Evolutionary conservation across 2,797 vertebrate species (phyloP), one percentile per base, ranked within the genome.

Genomic region (Pipistrellus nathusii): DNA sequence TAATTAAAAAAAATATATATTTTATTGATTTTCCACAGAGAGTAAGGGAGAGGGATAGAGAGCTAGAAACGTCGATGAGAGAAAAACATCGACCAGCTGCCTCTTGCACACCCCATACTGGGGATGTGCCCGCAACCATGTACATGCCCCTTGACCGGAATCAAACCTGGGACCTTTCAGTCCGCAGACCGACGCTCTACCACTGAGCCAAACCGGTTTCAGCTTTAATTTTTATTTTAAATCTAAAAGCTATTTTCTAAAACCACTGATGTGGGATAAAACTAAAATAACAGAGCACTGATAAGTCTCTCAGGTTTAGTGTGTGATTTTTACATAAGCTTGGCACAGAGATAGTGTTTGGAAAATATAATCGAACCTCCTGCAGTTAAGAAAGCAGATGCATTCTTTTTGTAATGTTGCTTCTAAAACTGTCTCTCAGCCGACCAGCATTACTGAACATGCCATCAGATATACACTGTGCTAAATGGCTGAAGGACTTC

Each of bases 191-290:
- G 1, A 44, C 1, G 44, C 10, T 44, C 44, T 44, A 44, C 44
- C 44, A 44, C 44, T 44, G 44, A 44, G 44, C 44, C 44, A 44
- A 44, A 44, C 44, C 10, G 10, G 44, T 44, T 44, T 44, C 8
- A 1, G 44, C 44, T 44, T 2, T 83, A 8, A 18, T 64, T 73
- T 76, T 87, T 71, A 69, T 91, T 48, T 83, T 82, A 75, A 80
- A 84, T 10, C 5, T 86, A 73, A 87, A 94, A 87, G 15, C 23
- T 21, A 83, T 84, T 80, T 85, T 32, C 62, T 84, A 71, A 85
- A 77, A 75, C 35, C 46, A 69, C 0, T 66, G 66, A 51, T 44
- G 12, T 15, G 23, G 21, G 41, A 59, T 85, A 32, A 75, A 94
- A 73, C 72, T 78, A 69, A 80, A 94, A 85, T 12, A 71, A 72